Conservation (phyloP, 2,888 invertebrate genomes). For the Drosophila basisetae region DNA sequence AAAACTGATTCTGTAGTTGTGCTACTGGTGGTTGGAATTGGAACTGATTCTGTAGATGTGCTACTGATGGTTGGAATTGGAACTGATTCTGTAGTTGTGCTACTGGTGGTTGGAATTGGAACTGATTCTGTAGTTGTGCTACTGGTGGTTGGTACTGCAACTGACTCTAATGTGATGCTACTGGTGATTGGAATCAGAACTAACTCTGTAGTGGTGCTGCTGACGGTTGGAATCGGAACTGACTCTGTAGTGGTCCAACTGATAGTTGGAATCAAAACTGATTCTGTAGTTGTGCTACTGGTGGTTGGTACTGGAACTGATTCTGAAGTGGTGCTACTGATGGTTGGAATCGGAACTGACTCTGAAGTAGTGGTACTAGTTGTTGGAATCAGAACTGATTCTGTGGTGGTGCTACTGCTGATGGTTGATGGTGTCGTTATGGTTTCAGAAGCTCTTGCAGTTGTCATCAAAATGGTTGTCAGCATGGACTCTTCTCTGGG, state of each 20-base stretch:
- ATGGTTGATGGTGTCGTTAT: not conserved
- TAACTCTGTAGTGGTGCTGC: constrained; percentile 27
- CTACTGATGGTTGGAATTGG: constrained; percentile 28
- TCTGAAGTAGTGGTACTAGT: constrained; percentile 28
- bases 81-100: not conserved
- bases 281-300: constrained; percentile 23
- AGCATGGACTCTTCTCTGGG: constrained; percentile 12
- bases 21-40: constrained; percentile 16
- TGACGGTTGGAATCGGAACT: constrained; percentile 9
- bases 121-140: not conserved
- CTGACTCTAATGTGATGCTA: constrained; percentile 32
- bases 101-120: constrained; percentile 20
- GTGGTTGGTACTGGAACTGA: constrained; percentile 11
- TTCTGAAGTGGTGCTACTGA: constrained; percentile 31
- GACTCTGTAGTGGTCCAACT: constrained; percentile 31
- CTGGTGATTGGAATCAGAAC: constrained; percentile 5
- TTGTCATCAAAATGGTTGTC: not conserved
- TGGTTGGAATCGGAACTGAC: constrained; percentile 13
- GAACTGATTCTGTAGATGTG: not conserved
- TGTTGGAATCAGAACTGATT: constrained; percentile 18
- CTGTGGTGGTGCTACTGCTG: constrained; percentile 32
- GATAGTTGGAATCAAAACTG: constrained; percentile 8
- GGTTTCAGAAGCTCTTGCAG: not conserved
- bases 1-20: constrained; percentile 28
- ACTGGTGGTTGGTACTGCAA: constrained; percentile 26